Evolutionary conservation across 2,797 vertebrate genomes (phyloP), one percentile per base, ranked within the genome.

Genomic region (Busarellus nigricollis): DNA sequence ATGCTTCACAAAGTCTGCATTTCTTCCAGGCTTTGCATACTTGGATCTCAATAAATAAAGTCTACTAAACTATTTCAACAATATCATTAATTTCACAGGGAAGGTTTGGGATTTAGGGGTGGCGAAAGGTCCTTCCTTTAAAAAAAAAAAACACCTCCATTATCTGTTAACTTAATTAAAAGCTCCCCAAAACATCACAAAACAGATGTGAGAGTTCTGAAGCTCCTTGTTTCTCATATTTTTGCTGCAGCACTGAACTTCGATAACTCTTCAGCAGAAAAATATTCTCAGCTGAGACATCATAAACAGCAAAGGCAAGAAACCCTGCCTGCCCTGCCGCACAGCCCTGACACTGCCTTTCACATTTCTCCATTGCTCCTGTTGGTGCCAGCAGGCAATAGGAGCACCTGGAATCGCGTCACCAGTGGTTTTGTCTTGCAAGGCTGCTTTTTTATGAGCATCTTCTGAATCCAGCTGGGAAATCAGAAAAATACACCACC

Each of bases 351-450:
- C 21, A n/a, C 22, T 13, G 35, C 13, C 57, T 62, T 61, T 40
- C 18, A 13, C 20, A 1, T 49, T 54, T 28, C 42, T 76, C 54
- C 35, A 9, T 18, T 2, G 16, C 57, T 42, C 13, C 37, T 3
- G 3, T 14, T 9, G 33, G 28, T 45, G 37, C 20, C 13, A 15
- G 24, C 1, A 3, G 44, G 50, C n/a, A 63, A 19, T 0, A 19
- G 22, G 49, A 63, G 22, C 33, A 33, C 42, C 26, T 1, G 5
- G 13, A 50, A 45, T 71, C 2, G 0, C 0, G 0, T 13, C 58
- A 38, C 28, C 17, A 25, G n/a, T 11, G 37, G 10, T 58, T 90
- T 37, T 42, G 28, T 33, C 71, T 57, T 37, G 33, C 20, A 15
- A n/a, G 40, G n/a, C 35, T 61, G 15, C 15, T 10, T 44, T 58